Evolutionary conservation across 1,140 invertebrate genomes (phyloP).

Genomic region (Carcinoscorpius rotundicauda): DNA sequence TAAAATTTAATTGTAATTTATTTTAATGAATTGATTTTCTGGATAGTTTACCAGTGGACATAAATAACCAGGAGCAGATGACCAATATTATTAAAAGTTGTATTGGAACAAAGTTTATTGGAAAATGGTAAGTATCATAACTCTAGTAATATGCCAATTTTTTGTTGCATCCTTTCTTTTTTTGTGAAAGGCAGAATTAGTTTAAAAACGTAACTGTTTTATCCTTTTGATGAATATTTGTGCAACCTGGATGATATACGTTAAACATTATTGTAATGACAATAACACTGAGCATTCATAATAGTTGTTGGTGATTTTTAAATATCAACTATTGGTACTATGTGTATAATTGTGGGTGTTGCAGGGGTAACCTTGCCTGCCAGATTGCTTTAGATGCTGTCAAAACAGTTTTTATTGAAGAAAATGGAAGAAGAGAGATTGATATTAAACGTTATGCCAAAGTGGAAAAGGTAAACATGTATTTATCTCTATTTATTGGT

Average conservation of each 20-base stretch:
- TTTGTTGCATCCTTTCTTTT: too few species aligned
- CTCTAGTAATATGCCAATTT: too few species aligned
- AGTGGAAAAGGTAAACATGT: conserved; percentile 48
- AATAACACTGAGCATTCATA: too few species aligned
- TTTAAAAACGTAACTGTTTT: too few species aligned
- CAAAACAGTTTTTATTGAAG: conserved; percentile 72
- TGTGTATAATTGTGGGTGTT: conserved; percentile 21
- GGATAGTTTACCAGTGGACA: conserved; percentile 53
- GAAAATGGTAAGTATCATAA: conserved; percentile 51
- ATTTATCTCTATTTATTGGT: too few species aligned
- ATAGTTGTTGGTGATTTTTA: conserved; percentile 7
- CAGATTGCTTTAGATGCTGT: conserved; percentile 93
- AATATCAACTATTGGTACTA: neutral
- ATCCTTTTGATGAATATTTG: too few species aligned
- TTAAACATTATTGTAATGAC: neutral
- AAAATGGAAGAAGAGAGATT: conserved; percentile 84
- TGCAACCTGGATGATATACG: too few species aligned
- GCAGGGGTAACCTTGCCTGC: conserved; percentile 69
- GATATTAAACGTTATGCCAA: conserved; percentile 98
- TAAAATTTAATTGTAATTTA: neutral
- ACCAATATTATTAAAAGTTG: conserved; percentile 82
- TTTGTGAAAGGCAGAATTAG: too few species aligned
- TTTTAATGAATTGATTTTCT: neutral
- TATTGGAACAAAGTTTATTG: conserved; percentile 94
- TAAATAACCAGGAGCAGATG: conserved; percentile 67